Conservation (phyloP, 2,797 vertebrate species). For the Cottoperca gobio region DNA sequence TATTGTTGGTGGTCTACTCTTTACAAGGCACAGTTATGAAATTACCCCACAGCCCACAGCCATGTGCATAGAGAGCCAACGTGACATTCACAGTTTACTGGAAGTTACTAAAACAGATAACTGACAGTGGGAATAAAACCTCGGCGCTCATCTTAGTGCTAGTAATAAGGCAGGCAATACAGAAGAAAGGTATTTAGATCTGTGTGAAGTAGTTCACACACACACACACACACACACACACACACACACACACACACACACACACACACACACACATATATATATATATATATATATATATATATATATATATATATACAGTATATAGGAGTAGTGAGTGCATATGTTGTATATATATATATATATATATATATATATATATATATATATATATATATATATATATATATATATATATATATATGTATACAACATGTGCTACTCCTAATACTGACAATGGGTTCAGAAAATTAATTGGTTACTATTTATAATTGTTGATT, state of each 20-base stretch:
- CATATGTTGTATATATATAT: no score
- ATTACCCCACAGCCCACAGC: slow-evolving; percentile 70
- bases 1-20: slow-evolving; percentile 61
- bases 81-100: slow-evolving; percentile 60
- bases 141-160: slow-evolving; percentile 31
- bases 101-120: slow-evolving; percentile 41
- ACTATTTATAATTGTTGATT: background rate
- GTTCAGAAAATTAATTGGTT: background rate
- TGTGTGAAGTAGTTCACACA: no score
- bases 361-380: no score
- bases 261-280: no score
- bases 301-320: no score
- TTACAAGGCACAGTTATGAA: slow-evolving; percentile 77
- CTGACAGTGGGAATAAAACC: slow-evolving; percentile 44
- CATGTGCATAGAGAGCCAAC: slow-evolving; percentile 58
- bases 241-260: no score
- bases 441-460: background rate
- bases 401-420: no score
- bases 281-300: no score
- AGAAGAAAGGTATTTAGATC: background rate
- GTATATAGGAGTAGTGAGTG: no score
- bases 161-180: background rate
- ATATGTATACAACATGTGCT: no score
- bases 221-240: no score
- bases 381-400: no score